Percentiles rank a stretch among this genome's conserved stretches.
Evolutionary conservation across 2,888 invertebrate genomes (phyloP).

Genomic region (Cephonodes hylas): DNA sequence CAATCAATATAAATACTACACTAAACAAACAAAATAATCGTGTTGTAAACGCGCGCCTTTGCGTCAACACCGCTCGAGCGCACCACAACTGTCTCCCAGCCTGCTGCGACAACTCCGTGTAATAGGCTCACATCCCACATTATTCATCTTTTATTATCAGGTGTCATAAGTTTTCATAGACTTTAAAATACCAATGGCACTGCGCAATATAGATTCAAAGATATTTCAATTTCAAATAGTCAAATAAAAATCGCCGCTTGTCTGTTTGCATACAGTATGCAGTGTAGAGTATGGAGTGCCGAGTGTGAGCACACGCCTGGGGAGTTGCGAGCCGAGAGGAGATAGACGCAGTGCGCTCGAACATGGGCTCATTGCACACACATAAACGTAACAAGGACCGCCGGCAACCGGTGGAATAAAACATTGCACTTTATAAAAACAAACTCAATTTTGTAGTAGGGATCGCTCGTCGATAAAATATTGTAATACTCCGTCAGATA

Average conservation of each 20-base stretch:
- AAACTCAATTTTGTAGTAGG: constrained; percentile 82
- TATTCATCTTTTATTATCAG: not conserved
- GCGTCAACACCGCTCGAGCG: constrained; percentile 56
- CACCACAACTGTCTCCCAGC: constrained; percentile 32
- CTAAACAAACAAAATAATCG: constrained; percentile 72
- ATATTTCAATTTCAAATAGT: constrained; percentile 28
- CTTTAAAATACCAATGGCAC: not conserved
- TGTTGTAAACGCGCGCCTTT: constrained; percentile 77
- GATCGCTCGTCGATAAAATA: constrained; percentile 78
- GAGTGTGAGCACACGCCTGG: constrained; percentile 45
- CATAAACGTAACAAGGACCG: constrained; percentile 74
- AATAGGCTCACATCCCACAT: too few relatives aligned
- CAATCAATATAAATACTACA: constrained; percentile 57
- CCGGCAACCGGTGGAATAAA: constrained; percentile 79
- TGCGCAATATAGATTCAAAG: not conserved
- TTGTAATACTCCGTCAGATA: constrained; percentile 80
- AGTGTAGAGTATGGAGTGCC: constrained; percentile 1
- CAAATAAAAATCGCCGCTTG: constrained; percentile 29
- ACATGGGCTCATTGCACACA: constrained; percentile 68
- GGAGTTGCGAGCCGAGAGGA: constrained; percentile 42
- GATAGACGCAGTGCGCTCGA: constrained; percentile 50
- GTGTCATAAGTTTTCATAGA: not conserved
- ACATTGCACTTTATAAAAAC: constrained; percentile 79
- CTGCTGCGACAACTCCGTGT: not conserved
- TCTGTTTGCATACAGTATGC: not conserved